Base-by-base conservation (phyloP, 2,797 vertebrate genomes). In the Pseudopleuronectes americanus region DNA sequence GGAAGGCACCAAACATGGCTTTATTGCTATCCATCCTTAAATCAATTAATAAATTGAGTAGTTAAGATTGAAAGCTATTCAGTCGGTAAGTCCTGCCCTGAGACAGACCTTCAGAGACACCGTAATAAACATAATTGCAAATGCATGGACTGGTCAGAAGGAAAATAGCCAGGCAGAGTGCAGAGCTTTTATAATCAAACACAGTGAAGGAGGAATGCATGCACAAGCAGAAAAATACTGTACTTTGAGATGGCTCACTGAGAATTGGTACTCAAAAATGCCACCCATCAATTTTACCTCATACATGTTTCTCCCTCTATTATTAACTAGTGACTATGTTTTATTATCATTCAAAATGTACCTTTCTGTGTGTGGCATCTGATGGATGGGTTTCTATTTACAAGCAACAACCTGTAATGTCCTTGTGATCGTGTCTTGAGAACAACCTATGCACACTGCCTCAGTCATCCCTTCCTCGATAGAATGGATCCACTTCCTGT, bases 1-100 rank as follows among this genome's bases (percentile, higher is more conserved):
- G 64, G 71, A 61, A 53, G 61, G 7, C 16, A 48, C 28, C 71
- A 72, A 14, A 53, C 54, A 14, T 4, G 10, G 36, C 60, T 79
- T n/a, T 12, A 31, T 45, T n/a, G 3, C 26, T 33, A 24, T 67
- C n/a, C 17, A 28, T 74, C 17, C 63, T 67, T 57, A 24, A 55
- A 73, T 31, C 28, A 31, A 31, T 31, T 31, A 73, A 60, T 64
- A 6, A 49, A 68, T 41, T 41, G 38, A 72, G n/a, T 21, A 6
- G 8, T 33, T 33, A 31, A 31, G 28, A 33, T 33, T 10, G 31
- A 62, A 43, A 60, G 41, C 51, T 36, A 13, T 38, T 56, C 22
- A 55, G 22, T 60, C 52, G 53, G 13, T 23, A 53, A 58, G 31
- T 45, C 45, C 16, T 65, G 43, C 26, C 24, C 41, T 12, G 58